Base-by-base conservation (phyloP, 2,888 invertebrate genomes). In the Parnassius smintheus region DNA sequence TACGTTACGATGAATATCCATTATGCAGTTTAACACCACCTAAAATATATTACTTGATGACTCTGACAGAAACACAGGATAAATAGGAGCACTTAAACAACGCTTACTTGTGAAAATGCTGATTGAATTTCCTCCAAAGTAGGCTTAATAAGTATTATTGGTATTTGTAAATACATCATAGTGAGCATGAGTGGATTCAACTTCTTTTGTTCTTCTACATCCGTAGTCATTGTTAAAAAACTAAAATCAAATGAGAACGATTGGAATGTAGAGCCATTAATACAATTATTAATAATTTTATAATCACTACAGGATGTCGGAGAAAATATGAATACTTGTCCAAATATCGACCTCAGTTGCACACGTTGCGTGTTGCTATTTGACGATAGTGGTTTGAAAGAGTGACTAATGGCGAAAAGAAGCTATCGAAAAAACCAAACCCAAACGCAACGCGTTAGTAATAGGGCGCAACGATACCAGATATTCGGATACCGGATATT, bases 1-100 rank as follows among this genome's bases (percentile, higher is more conserved):
- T 2, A 97, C 93, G 61, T 93, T 94, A 71, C 96, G 95, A 75
- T 96, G 94, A 8, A 94, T 94, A 70, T 95, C 94, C 73, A 97
- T 92, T 65, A 96, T 93, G 76, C 94, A 94, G 70, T 94, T 93
- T 46, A 95, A 71, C 2, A 91, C 89, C 4, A 91, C 91, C 91
- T 89, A 52, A 13, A 67, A 56, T 51, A 18, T 60, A 52, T 41
- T 51, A 42, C 18, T 11, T 49, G 10, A 2, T 9, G 7, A 11
- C 46, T 3, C 11, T 9, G 11, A n/a, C 9, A 11, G 2, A 25
- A 25, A 22, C 22, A 46, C 35, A 35, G 35, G 44, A 46, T 18
- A 22, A 56, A 44, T 25, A 22, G 0, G 44, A 56, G 35, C 35
- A 35, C 35, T 35, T 35, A 8, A 52, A 35, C 8, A 41, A 41